Evolutionary conservation across 2,113 vertebrate genomes (phyloP).

Genomic region (Rhinolophus ferrumequinum): DNA sequence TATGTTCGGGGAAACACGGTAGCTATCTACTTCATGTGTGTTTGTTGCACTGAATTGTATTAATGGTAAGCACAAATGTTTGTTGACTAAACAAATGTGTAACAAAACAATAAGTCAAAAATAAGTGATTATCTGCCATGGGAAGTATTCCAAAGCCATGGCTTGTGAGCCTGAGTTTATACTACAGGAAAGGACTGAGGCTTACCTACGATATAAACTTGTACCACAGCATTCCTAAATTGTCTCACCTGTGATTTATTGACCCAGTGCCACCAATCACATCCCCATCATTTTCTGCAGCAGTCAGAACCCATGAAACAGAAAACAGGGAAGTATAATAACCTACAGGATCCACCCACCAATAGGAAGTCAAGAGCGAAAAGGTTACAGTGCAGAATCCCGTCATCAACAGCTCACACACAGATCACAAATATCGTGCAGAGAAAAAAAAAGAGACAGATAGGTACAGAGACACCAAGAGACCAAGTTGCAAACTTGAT

Average conservation of each 20-base stretch:
- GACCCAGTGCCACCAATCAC: neutral
- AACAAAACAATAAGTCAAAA: constrained; percentile 44
- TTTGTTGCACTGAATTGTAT: neutral
- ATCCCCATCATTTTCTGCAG: neutral
- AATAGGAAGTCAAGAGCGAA: neutral
- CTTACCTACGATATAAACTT: neutral
- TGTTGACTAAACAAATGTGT: constrained; percentile 1
- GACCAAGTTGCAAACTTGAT: neutral
- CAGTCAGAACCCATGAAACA: neutral
- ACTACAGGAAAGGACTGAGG: neutral
- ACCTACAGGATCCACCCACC: neutral
- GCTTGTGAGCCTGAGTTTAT: neutral
- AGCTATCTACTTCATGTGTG: neutral
- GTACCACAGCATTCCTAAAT: constrained; percentile 33
- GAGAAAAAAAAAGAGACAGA: neutral
- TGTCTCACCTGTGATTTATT: constrained; percentile 20
- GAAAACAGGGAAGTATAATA: neutral
- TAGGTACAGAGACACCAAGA: neutral
- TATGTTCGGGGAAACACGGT: no score
- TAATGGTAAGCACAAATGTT: neutral
- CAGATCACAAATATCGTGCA: neutral
- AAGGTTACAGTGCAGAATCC: neutral
- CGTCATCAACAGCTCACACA: neutral
- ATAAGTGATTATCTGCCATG: neutral
- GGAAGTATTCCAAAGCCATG: constrained; percentile 6